A percentile compares a stretch with the other conserved stretches of the same genome.
Conservation (phyloP, 1,140 invertebrate species). For the Panagrolaimus sp. region DNA sequence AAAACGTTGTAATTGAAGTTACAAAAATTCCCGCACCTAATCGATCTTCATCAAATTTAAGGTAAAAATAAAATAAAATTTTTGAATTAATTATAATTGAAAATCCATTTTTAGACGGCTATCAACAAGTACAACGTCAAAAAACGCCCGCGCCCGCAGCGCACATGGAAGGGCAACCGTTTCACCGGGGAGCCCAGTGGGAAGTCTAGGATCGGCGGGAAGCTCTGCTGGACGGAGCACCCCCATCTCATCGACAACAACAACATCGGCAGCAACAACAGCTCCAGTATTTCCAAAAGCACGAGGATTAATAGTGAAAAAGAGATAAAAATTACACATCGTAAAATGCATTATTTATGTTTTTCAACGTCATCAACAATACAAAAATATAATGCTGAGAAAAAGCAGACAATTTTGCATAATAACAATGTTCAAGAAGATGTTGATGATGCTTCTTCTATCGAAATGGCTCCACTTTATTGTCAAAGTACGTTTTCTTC, state of each 20-base stretch:
- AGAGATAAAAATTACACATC: background rate
- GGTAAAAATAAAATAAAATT: conserved; percentile 1
- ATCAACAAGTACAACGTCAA: conserved; percentile 40
- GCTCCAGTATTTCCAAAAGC: conserved; percentile 41
- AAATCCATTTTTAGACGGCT: conserved; percentile 23
- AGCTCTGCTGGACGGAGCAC: conserved; percentile 12
- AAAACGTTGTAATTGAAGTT: conserved; percentile 33
- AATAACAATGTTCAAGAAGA: no score
- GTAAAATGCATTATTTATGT: no score
- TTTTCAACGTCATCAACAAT: no score
- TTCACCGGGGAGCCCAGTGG: conserved; percentile 5
- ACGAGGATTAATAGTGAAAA: conserved; percentile 33
- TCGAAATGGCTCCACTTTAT: no score
- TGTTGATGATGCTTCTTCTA: no score
- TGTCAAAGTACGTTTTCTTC: no score
- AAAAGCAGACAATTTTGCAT: no score
- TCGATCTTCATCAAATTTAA: conserved; percentile 14
- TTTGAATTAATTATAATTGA: background rate
- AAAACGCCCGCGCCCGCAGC: conserved; percentile 58
- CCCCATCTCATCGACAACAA: background rate
- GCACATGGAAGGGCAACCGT: conserved; percentile 25
- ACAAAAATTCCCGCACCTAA: conserved; percentile 38
- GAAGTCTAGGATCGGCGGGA: conserved; percentile 6
- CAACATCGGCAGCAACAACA: conserved; percentile 2
- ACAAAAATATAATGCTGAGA: no score